A percentile compares a stretch with the other conserved stretches of the same genome.
Evolutionary conservation across 2,113 vertebrate species (phyloP).

Genomic region (Irena cyanogastra): DNA sequence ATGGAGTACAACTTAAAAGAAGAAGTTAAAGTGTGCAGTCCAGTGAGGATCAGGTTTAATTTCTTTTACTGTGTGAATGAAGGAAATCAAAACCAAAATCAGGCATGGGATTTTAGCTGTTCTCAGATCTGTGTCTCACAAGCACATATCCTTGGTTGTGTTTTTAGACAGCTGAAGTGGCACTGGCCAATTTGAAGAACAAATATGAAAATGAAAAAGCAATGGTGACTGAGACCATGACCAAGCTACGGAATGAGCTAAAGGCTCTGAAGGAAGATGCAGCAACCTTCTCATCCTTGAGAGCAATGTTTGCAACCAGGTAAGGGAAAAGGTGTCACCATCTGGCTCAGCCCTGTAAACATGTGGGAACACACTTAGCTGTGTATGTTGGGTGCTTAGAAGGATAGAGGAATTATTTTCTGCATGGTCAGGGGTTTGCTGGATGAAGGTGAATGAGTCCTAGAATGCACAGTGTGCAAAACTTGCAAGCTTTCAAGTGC

Average conservation of each 20-base stretch:
- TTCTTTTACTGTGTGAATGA: neutral
- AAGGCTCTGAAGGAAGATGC: slow-evolving; percentile 98
- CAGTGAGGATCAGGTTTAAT: neutral
- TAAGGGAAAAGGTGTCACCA: neutral
- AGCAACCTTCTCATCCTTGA: slow-evolving; percentile 96
- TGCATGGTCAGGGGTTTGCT: neutral
- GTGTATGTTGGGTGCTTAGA: neutral
- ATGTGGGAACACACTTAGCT: neutral
- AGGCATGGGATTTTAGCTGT: neutral
- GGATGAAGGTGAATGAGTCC: slow-evolving; percentile 5
- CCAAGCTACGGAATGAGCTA: slow-evolving; percentile 93
- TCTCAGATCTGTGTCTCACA: neutral
- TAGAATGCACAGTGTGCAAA: neutral
- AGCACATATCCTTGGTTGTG: neutral
- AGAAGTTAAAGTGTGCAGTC: neutral
- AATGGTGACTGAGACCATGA: slow-evolving; percentile 99
- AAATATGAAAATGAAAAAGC: slow-evolving; percentile 97
- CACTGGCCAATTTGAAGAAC: slow-evolving; percentile 95
- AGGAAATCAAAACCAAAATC: neutral
- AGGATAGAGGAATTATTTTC: neutral
- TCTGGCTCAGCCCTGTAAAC: neutral
- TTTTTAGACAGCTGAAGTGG: slow-evolving; percentile 91
- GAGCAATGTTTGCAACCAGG: slow-evolving; percentile 99
- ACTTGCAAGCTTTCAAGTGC: neutral
- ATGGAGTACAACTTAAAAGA: neutral